Evolutionary conservation across 1,140 invertebrate species (phyloP), one percentile per base, ranked within the genome.

Genomic region (Phymastichus coffea): DNA sequence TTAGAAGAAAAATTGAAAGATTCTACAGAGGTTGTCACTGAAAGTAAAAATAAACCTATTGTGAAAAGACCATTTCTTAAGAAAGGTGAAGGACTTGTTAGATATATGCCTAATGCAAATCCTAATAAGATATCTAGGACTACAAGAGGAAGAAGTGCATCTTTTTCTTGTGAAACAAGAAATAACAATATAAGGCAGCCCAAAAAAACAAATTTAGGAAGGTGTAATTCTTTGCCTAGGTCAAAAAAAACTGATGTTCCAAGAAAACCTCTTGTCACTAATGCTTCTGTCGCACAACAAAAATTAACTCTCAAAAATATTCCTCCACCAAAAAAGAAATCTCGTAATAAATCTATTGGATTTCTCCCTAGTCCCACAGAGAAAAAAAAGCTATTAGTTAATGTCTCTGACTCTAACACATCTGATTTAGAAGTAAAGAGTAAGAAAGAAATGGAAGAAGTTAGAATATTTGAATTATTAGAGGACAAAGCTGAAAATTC

Each of bases 401-500:
- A 12, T 57, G 63, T 23, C 73, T 78, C 63, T 66, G 79, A 79
- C 70, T 72, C 76, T 66, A 83, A 68, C 68, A 73, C 43, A 63
- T 76, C 73, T 15, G 76, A 76, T 51, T 64, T 71, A 19, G 78
- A 78, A 65, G 62, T 74, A 1, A 78, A 72, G 53, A 74, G 72
- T 19, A 76, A 77, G 19, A 81, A 72, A 66, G 85, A 87, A 74
- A 57, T 74, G 7, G 83, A 83, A 17, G 86, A 87, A 68, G 78
- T 87, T 63, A 81, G 83, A 57, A 83, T 88, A 66, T 91, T 91
- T 81, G 88, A 91, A 70, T 66, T 86, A 2, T 74, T 90, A 52
- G 89, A 91, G 74, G 83, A 87, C 67, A 86, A 86, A 70, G 85
- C 85, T 1, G 80, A 82, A 30, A 82, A 87, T 74, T 85, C 85